Conservation (phyloP, 35 echinoderm and acorn worm species). For the Ptychodera flava region DNA sequence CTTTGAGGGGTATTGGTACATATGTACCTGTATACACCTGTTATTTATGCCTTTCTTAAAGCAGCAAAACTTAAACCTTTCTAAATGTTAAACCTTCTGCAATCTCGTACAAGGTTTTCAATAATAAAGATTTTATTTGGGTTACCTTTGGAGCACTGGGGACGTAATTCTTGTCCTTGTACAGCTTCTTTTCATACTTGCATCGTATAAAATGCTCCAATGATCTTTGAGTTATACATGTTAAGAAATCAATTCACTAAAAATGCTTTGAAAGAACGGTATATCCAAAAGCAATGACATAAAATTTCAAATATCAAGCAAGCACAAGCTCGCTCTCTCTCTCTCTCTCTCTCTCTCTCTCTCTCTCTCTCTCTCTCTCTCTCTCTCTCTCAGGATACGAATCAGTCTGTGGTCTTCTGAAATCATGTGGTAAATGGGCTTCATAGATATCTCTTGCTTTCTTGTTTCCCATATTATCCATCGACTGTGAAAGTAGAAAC, state of each 20-base stretch:
- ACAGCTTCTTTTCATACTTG: slow-evolving; percentile 95
- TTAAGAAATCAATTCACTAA: background rate
- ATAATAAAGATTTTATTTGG: too few species aligned
- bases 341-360: background rate
- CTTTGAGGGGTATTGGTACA: too few species aligned
- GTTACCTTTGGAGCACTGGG: slow-evolving; percentile 35
- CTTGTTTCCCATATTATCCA: slow-evolving; percentile 76
- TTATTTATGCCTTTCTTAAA: too few species aligned
- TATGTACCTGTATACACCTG: too few species aligned
- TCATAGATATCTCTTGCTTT: slow-evolving; percentile 62
- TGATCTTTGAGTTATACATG: slow-evolving; percentile 36
- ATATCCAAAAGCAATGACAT: too few species aligned
- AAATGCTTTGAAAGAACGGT: background rate
- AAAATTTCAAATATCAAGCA: too few species aligned
- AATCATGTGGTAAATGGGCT: slow-evolving; percentile 44
- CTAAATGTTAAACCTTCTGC: too few species aligned
- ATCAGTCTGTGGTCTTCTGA: slow-evolving; percentile 79
- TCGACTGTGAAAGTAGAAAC: slow-evolving; percentile 47
- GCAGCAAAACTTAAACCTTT: too few species aligned
- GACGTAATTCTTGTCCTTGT: slow-evolving; percentile 58
- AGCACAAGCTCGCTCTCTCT: background rate
- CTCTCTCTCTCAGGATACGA: slow-evolving; percentile 69
- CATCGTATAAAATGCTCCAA: slow-evolving; percentile 87
- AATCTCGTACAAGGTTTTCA: too few species aligned
- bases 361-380: background rate